A percentile compares a stretch with the other conserved stretches of the same genome.
Evolutionary conservation across 1,140 invertebrate genomes (phyloP).

Genomic region (Drosophila nikananu): DNA sequence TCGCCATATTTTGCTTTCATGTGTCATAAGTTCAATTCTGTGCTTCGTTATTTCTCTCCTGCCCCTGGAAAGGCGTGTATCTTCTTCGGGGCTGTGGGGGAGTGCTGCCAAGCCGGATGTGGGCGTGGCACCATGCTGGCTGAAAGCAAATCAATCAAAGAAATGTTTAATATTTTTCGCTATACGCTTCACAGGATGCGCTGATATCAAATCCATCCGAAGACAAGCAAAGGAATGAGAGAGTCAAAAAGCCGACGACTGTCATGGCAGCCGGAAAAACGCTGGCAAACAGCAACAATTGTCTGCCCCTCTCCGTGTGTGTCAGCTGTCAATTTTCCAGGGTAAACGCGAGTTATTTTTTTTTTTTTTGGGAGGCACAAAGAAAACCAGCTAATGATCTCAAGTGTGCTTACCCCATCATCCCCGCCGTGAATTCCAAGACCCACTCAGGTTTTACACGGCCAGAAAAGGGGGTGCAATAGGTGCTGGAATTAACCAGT

Average conservation of each 20-base stretch:
- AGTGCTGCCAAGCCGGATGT: slow-evolving; percentile 1
- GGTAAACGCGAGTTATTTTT: not conserved
- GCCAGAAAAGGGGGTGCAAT: not conserved
- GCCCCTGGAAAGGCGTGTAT: not conserved
- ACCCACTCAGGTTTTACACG: not conserved
- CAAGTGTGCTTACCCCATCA: slow-evolving; percentile 34
- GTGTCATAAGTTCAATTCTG: slow-evolving; percentile 3
- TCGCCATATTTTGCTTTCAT: not conserved
- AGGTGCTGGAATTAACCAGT: not conserved
- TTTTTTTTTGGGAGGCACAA: not conserved
- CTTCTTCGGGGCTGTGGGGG: not conserved
- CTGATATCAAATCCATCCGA: slow-evolving; percentile 39
- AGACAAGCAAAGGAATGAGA: slow-evolving; percentile 27
- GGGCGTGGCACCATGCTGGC: slow-evolving; percentile 26
- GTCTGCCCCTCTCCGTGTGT: slow-evolving; percentile 29
- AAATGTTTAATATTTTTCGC: slow-evolving; percentile 72
- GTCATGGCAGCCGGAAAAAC: slow-evolving; percentile 45
- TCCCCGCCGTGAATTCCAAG: slow-evolving; percentile 3
- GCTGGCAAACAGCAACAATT: slow-evolving; percentile 40
- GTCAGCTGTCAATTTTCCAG: slow-evolving; percentile 52
- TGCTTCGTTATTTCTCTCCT: not conserved
- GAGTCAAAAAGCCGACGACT: slow-evolving; percentile 34
- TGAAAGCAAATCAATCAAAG: slow-evolving; percentile 65
- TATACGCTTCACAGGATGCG: slow-evolving; percentile 54
- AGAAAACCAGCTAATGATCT: slow-evolving; percentile 28